Conservation (phyloP, 2,888 invertebrate species). For the Ennomos erosarius region DNA sequence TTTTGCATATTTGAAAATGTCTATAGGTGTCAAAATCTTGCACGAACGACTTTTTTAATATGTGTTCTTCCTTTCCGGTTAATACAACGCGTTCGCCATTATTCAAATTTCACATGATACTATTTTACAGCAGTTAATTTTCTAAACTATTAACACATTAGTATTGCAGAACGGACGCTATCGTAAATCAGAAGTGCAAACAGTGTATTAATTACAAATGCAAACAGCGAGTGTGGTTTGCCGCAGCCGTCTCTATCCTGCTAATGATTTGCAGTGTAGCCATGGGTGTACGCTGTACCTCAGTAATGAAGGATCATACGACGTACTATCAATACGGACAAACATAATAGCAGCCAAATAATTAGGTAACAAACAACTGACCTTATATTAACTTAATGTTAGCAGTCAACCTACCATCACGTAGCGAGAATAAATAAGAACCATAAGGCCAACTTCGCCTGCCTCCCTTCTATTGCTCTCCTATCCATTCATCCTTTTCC, state of each 20-base stretch:
- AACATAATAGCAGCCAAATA: too few species aligned
- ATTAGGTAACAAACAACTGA: too few species aligned
- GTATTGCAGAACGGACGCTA: constrained; percentile 72
- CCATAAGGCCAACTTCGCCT: too few species aligned
- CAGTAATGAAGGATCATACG: constrained; percentile 7
- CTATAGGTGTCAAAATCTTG: too few species aligned
- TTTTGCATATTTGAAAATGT: too few species aligned
- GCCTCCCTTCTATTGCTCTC: too few species aligned
- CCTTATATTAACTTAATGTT: too few species aligned
- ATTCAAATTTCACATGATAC: constrained; percentile 9
- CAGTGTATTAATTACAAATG: constrained; percentile 85
- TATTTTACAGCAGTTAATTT: constrained; percentile 55
- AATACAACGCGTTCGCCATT: constrained; percentile 4
- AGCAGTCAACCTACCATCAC: too few species aligned
- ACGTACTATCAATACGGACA: too few species aligned
- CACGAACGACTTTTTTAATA: too few species aligned
- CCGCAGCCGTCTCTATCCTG: constrained; percentile 82
- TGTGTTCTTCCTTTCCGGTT: neutral
- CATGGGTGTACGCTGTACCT: constrained; percentile 36
- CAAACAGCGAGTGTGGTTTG: constrained; percentile 82
- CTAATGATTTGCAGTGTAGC: constrained; percentile 82
- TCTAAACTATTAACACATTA: constrained; percentile 83
- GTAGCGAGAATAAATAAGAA: too few species aligned
- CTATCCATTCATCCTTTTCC: too few species aligned
- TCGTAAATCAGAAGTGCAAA: constrained; percentile 84